Conservation (phyloP, 2,797 vertebrate species). For the Danio tinwini region DNA sequence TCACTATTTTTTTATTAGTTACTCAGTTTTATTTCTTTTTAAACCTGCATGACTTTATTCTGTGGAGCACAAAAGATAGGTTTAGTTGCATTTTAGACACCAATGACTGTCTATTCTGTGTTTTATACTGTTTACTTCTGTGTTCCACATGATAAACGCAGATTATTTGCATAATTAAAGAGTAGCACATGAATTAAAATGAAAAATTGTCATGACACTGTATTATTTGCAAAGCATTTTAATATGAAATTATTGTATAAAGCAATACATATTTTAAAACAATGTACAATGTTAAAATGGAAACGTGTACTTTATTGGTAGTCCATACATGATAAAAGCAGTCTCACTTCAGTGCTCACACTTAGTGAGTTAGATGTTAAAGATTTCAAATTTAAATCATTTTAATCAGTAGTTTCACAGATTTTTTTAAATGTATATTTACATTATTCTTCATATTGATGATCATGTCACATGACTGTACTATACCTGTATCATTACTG, state of each 20-base stretch:
- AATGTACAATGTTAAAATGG: too few species aligned
- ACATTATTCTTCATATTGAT: too few species aligned
- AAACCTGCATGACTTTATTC: background rate
- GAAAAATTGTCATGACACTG: background rate
- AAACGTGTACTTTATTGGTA: too few species aligned
- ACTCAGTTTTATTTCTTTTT: background rate
- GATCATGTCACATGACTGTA: background rate
- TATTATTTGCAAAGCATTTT: background rate
- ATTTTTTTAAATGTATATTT: background rate
- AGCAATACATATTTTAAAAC: background rate
- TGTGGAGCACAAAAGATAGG: background rate
- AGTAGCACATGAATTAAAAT: background rate
- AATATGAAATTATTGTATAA: background rate
- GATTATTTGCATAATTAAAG: background rate
- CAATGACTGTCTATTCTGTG: background rate
- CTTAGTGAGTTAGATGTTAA: background rate
- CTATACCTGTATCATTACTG: background rate
- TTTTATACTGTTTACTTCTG: background rate
- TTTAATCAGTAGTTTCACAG: too few species aligned
- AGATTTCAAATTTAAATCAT: background rate
- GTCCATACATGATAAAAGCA: background rate
- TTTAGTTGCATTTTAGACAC: background rate
- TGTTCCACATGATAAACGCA: background rate
- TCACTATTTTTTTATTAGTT: background rate
- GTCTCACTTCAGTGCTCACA: too few species aligned